phyloP scores from a whole-genome alignment of 2,113 vertebrate species.

The Smithornis capensis region DNA sequence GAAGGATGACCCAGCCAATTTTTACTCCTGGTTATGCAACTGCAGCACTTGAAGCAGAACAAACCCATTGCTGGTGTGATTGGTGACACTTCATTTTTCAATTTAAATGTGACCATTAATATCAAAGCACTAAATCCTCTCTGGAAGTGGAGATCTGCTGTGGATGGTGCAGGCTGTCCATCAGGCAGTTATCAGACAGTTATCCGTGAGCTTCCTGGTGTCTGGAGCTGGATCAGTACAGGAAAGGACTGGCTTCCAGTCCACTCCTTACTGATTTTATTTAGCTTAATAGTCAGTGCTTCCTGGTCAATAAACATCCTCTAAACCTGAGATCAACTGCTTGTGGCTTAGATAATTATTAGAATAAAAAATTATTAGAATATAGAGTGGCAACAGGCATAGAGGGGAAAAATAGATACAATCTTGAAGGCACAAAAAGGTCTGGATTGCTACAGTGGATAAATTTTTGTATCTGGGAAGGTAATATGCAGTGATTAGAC shows the following conservation, averaged over 20 bases:
- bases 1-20: neutral
- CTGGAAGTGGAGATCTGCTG: neutral
- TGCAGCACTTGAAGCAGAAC: neutral
- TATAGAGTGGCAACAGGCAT: neutral
- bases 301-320: neutral
- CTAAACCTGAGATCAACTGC: neutral
- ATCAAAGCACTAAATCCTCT: neutral
- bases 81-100: neutral
- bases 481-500: neutral
- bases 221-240: neutral
- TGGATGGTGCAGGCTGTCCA: neutral
- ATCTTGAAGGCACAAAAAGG: neutral
- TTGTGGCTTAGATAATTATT: neutral
- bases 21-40: neutral
- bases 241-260: neutral
- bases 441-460: neutral
- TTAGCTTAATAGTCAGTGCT: neutral
- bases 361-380: neutral
- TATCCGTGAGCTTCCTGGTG: neutral
- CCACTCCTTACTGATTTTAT: neutral
- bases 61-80: neutral
- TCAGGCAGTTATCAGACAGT: neutral
- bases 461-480: neutral
- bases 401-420: fast-evolving
- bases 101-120: neutral